phyloP scores from a whole-genome alignment of 2,797 vertebrate species.

The Chromobotia macracanthus region DNA sequence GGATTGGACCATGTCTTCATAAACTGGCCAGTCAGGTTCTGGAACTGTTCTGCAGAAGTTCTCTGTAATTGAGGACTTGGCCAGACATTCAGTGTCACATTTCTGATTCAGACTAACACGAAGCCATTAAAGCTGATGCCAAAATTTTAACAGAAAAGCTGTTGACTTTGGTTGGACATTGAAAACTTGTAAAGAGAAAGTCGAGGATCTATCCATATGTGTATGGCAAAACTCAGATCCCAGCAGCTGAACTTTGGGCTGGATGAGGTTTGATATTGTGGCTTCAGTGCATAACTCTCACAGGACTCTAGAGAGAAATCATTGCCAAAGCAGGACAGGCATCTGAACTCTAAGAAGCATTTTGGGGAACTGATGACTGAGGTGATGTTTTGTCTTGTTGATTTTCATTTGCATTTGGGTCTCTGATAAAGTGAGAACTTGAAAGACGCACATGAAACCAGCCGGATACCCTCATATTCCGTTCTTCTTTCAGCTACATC shows the following conservation, averaged over 20 bases:
- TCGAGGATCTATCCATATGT: slow-evolving; percentile 68
- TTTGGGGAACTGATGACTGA: slow-evolving; percentile 63
- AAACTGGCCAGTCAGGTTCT: background rate
- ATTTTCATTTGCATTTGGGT: slow-evolving; percentile 64
- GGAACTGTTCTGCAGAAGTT: slow-evolving; percentile 25
- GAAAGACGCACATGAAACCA: slow-evolving; percentile 74
- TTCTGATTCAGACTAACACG: slow-evolving; percentile 69
- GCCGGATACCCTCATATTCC: slow-evolving; percentile 60
- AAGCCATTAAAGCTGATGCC: slow-evolving; percentile 81
- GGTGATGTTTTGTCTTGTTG: slow-evolving; percentile 65
- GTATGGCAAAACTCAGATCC: slow-evolving; percentile 51
- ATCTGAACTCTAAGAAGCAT: slow-evolving; percentile 61
- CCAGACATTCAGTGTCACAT: slow-evolving; percentile 57
- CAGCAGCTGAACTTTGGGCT: slow-evolving; percentile 69
- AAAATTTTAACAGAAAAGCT: slow-evolving; percentile 65
- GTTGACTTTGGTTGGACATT: slow-evolving; percentile 56
- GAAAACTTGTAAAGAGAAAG: slow-evolving; percentile 69
- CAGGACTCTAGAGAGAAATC: slow-evolving; percentile 60
- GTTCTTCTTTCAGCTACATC: slow-evolving; percentile 60
- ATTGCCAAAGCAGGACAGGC: slow-evolving; percentile 71
- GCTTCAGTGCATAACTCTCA: slow-evolving; percentile 39
- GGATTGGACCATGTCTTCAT: slow-evolving; percentile 42
- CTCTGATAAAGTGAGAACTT: slow-evolving; percentile 63
- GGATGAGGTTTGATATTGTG: slow-evolving; percentile 1
- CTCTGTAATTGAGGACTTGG: slow-evolving; percentile 62